phyloP scores from a whole-genome alignment of 1,140 invertebrate species.

The Drosophila leontia region DNA sequence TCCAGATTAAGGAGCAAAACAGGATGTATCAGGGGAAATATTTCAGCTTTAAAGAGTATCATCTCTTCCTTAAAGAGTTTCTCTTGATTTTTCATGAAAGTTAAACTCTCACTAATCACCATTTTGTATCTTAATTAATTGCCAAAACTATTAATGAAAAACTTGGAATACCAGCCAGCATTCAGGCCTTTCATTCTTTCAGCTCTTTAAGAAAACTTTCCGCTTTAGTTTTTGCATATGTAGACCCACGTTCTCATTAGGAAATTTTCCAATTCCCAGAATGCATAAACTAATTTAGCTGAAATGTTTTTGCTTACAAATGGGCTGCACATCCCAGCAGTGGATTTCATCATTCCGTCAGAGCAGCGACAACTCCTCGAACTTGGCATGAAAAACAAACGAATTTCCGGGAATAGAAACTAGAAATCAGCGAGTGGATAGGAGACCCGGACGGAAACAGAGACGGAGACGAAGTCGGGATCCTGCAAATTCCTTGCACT shows the following conservation, averaged over 20 bases:
- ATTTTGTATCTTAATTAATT: conserved; percentile 10
- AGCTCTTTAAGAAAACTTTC: conserved; percentile 25
- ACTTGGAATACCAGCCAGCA: not conserved
- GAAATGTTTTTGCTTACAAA: conserved; percentile 83
- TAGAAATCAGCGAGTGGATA: conserved; percentile 46
- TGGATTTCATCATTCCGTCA: conserved; percentile 73
- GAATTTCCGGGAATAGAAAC: conserved; percentile 30
- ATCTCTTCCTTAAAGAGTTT: not conserved
- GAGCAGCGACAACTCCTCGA: conserved; percentile 37
- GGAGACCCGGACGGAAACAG: conserved; percentile 13
- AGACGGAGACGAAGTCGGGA: conserved; percentile 1
- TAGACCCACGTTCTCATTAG: conserved; percentile 54
- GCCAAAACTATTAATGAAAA: not conserved
- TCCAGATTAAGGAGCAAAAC: conserved; percentile 4
- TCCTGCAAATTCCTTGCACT: conserved; percentile 58
- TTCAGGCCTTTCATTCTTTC: not conserved
- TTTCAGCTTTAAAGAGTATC: not conserved
- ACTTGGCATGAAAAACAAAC: conserved; percentile 69
- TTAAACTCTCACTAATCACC: not conserved
- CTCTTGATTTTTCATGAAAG: not conserved
- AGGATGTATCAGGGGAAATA: not conserved
- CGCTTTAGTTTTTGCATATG: conserved; percentile 10
- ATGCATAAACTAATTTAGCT: conserved; percentile 80
- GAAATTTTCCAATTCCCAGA: conserved; percentile 73
- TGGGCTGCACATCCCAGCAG: conserved; percentile 49